A percentile compares a stretch with the other conserved stretches of the same genome.
Conservation (phyloP, 2,113 vertebrate species). For the Serilophus lunatus region DNA sequence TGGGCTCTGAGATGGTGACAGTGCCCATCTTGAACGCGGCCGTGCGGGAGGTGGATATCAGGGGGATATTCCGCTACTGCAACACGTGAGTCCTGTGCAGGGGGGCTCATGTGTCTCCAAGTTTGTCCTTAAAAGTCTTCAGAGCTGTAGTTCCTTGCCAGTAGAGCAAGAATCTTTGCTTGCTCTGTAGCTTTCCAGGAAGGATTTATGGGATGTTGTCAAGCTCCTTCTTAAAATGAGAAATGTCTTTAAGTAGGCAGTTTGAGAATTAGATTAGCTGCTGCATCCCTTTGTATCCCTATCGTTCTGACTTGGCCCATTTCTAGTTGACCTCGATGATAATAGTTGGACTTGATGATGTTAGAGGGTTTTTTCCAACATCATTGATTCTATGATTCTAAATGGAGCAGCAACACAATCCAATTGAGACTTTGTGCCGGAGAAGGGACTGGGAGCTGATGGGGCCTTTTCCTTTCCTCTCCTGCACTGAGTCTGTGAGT, state of each 20-base stretch:
- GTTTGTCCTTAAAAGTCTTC: not conserved
- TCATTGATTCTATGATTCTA: not conserved
- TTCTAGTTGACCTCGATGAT: not conserved
- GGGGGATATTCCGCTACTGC: slow-evolving; percentile 93
- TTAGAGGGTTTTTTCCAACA: not conserved
- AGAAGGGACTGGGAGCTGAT: not conserved
- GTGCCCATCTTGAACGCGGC: slow-evolving; percentile 85
- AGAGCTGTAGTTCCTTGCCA: not conserved
- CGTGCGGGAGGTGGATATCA: slow-evolving; percentile 88
- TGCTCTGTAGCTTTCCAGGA: not conserved
- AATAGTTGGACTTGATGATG: not conserved
- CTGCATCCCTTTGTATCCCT: not conserved
- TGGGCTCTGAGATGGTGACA: slow-evolving; percentile 81
- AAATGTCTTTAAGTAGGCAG: not conserved
- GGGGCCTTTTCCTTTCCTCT: not conserved
- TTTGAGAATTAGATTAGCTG: not conserved
- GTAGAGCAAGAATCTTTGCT: not conserved
- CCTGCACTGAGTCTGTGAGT: not conserved
- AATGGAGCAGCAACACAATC: rapidly evolving
- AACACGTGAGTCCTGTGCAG: slow-evolving; percentile 85
- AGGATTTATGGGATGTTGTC: not conserved
- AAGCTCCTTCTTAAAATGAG: not conserved
- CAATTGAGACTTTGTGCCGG: not conserved
- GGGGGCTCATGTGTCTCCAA: not conserved
- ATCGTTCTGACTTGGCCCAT: not conserved